A percentile compares a stretch with the other conserved stretches of the same genome.
phyloP scores from a whole-genome alignment of 2,888 invertebrate species.

The Harpalus rubripes region DNA sequence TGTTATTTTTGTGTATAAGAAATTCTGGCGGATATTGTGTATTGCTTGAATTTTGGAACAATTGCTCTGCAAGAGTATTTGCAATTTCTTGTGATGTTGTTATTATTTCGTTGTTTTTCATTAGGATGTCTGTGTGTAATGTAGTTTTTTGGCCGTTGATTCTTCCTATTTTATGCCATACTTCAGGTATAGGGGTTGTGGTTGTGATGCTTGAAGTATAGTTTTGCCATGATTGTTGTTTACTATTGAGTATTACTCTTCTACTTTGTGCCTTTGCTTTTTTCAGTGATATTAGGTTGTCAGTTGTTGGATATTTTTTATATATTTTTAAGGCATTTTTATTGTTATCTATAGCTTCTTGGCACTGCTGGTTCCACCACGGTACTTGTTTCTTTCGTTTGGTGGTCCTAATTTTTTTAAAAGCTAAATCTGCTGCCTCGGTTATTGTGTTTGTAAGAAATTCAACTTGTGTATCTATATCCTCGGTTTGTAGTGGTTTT shows the following conservation, averaged over 20 bases:
- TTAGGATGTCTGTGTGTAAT: slow-evolving; percentile 14
- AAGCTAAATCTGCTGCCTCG: slow-evolving; percentile 2
- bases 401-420: slow-evolving; percentile 2
- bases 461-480: slow-evolving; percentile 20
- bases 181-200: not conserved
- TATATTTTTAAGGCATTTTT: slow-evolving; percentile 12
- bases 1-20: slow-evolving; percentile 21
- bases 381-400: slow-evolving; percentile 24
- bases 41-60: slow-evolving; percentile 3
- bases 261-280: slow-evolving; percentile 16
- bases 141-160: slow-evolving; percentile 22
- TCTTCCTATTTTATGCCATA: slow-evolving; percentile 28
- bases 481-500: slow-evolving; percentile 25
- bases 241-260: not conserved
- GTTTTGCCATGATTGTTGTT: slow-evolving; percentile 13
- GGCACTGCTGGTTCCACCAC: slow-evolving; percentile 16
- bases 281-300: slow-evolving; percentile 10
- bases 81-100: slow-evolving; percentile 13
- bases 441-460: slow-evolving; percentile 24
- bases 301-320: not conserved
- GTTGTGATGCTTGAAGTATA: slow-evolving; percentile 8
- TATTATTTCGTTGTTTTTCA: slow-evolving; percentile 20
- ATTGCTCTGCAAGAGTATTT: slow-evolving; percentile 9
- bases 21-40: slow-evolving; percentile 10
- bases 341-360: slow-evolving; percentile 19